These are phyloP conservation scores for Morelia viridis DNA, from an alignment of 2,797 vertebrate genomes.

Conservation along the genomic window DNA sequence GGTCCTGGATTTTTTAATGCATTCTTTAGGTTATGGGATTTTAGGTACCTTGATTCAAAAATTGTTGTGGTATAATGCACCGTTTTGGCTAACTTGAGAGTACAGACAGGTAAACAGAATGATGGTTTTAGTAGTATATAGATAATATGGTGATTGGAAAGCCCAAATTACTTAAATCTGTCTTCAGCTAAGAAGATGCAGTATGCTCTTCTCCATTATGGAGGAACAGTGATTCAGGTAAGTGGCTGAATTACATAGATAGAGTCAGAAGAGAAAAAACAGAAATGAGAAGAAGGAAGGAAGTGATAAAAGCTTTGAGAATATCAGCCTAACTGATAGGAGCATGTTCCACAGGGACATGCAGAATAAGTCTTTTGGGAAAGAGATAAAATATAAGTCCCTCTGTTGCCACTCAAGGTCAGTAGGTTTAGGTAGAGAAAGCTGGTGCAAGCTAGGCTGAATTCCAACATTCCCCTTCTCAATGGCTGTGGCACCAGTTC, in stretches of 20 bases:
- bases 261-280: not conserved
- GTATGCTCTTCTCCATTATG: not conserved
- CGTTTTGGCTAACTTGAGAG: too few relatives aligned
- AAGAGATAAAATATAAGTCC: not conserved
- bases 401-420: not conserved
- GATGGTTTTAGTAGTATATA: too few relatives aligned
- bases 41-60: too few relatives aligned
- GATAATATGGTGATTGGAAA: not conserved
- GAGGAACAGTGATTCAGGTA: not conserved
- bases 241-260: not conserved
- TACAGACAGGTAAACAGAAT: too few relatives aligned
- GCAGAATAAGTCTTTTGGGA: not conserved
- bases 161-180: not conserved
- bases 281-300: not conserved
- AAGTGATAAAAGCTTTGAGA: not conserved
- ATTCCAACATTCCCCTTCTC: not conserved
- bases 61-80: too few relatives aligned
- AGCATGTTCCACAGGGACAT: not conserved
- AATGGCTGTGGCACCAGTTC: not conserved
- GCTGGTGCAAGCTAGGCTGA: not conserved
- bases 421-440: not conserved
- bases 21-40: too few relatives aligned
- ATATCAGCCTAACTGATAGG: not conserved
- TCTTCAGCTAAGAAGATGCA: not conserved
- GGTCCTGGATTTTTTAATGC: too few relatives aligned